These are phyloP conservation scores for Dreissena polymorpha DNA, from an alignment of 1,140 invertebrate genomes.

Conservation along the genomic window DNA sequence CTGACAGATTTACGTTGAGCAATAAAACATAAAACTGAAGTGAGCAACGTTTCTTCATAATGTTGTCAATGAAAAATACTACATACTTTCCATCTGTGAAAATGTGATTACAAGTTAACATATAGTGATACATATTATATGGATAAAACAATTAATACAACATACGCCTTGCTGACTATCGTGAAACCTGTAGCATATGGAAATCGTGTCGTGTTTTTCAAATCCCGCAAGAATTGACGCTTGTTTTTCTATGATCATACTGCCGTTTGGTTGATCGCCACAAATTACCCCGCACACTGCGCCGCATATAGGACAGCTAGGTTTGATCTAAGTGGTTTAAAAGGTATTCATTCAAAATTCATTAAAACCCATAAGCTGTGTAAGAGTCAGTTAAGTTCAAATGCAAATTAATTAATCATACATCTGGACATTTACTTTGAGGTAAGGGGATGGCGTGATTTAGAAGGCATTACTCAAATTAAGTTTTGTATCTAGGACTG, in stretches of 20 bases:
- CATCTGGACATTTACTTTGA: no score
- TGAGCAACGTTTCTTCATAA: background rate
- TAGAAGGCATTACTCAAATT: no score
- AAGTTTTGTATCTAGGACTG: no score
- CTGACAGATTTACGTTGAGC: no score
- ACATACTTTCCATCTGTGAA: background rate
- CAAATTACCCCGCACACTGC: conserved; percentile 48
- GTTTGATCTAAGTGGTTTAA: background rate
- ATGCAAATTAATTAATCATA: no score
- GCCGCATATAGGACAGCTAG: conserved; percentile 56
- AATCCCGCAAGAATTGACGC: conserved; percentile 25
- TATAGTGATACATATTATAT: background rate
- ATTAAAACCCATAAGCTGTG: no score
- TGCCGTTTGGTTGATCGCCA: conserved; percentile 58
- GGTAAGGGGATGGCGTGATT: no score
- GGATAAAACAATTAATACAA: background rate
- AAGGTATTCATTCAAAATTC: no score
- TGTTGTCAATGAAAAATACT: background rate
- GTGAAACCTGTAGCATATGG: conserved; percentile 41
- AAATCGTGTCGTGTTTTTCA: conserved; percentile 15
- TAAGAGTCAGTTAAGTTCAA: no score
- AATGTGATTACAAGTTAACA: background rate
- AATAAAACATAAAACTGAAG: no score
- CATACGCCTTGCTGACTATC: conserved; percentile 57
- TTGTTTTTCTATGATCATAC: conserved; percentile 11